These are phyloP conservation scores for Apomyelois bistriatella DNA, from an alignment of 2,888 invertebrate species.

Conservation along the genomic window DNA sequence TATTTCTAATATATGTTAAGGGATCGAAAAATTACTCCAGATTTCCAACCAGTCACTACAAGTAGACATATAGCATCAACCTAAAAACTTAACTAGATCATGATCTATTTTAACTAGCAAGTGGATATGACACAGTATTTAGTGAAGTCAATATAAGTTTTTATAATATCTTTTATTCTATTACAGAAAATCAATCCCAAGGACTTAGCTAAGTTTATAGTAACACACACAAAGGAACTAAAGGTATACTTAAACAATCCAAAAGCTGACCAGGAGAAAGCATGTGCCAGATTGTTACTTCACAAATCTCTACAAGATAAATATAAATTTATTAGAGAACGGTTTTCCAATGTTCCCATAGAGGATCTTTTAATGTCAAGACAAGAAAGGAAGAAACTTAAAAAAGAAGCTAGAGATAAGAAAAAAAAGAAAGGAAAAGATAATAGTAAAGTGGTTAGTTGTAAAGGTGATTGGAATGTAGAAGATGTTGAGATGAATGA, in stretches of 20 bases:
- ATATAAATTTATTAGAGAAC: slow-evolving; percentile 53
- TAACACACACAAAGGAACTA: slow-evolving; percentile 58
- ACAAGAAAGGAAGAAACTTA: slow-evolving; percentile 57
- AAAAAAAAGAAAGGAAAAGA: slow-evolving; percentile 41
- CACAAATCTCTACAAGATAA: slow-evolving; percentile 64
- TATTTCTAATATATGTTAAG: no score
- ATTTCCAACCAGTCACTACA: no score
- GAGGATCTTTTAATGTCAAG: slow-evolving; percentile 69
- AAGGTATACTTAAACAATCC: slow-evolving; percentile 59
- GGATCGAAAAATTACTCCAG: no score
- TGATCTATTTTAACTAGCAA: no score
- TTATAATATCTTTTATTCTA: slow-evolving; percentile 9
- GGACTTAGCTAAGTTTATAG: slow-evolving; percentile 62
- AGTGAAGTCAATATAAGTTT: no score
- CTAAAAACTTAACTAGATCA: no score
- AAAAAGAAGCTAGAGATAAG: slow-evolving; percentile 62
- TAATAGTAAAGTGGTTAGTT: slow-evolving; percentile 37
- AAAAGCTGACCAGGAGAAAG: slow-evolving; percentile 55
- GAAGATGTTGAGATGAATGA: slow-evolving; percentile 35
- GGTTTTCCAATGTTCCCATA: slow-evolving; percentile 59
- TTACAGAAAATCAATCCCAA: slow-evolving; percentile 69
- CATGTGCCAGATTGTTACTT: slow-evolving; percentile 60
- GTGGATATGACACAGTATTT: no score
- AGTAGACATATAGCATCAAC: no score
- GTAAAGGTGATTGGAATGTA: slow-evolving; percentile 55